Evolutionary conservation across 1,140 invertebrate species (phyloP).

Genomic region (Elysia chlorotica): DNA sequence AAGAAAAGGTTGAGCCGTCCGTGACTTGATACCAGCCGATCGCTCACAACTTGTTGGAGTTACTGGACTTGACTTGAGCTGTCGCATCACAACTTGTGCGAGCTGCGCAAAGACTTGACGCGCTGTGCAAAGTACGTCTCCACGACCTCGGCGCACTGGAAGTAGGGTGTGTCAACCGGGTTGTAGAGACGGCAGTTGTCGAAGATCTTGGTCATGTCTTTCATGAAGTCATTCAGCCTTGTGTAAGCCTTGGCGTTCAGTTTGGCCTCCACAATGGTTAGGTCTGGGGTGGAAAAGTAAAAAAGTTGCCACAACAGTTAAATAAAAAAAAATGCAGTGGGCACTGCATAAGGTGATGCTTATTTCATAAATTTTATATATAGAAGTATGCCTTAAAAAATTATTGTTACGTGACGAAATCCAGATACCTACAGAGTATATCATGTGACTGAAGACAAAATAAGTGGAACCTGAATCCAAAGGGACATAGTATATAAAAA

Average conservation of each 20-base stretch:
- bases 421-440: no score
- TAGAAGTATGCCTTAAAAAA: no score
- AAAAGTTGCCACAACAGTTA: not conserved
- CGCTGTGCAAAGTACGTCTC: constrained; percentile 91
- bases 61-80: not conserved
- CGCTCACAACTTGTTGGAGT: not conserved
- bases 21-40: not conserved
- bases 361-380: no score
- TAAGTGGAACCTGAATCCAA: no score
- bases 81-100: constrained; percentile 1
- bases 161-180: constrained; percentile 92
- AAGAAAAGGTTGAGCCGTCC: not conserved
- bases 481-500: no score
- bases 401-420: no score
- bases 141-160: constrained; percentile 90
- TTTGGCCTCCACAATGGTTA: constrained; percentile 89
- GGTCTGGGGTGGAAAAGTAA: constrained; percentile 72
- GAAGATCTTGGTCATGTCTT: constrained; percentile 97
- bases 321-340: not conserved
- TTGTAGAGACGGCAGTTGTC: constrained; percentile 98
- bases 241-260: constrained; percentile 83
- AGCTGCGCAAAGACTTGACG: constrained; percentile 53
- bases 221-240: constrained; percentile 91
- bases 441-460: no score
- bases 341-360: no score